These are phyloP conservation scores for Lasioglossum lativentre DNA, from an alignment of 2,888 invertebrate genomes.

Conservation along the genomic window DNA sequence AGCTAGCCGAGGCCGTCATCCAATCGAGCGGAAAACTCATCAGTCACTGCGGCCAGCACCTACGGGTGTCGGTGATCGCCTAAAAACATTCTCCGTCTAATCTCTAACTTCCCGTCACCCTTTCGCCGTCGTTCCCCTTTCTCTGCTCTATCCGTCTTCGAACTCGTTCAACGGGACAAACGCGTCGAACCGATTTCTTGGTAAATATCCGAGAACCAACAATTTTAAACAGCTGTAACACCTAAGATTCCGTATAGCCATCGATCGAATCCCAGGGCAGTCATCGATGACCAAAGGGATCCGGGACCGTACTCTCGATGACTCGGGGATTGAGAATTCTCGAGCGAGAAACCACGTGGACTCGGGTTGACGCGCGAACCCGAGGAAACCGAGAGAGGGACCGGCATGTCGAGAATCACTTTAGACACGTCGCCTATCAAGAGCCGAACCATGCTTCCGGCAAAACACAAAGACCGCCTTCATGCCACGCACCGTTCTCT, in stretches of 20 bases:
- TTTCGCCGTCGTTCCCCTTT: slow-evolving; percentile 23
- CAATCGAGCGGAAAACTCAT: slow-evolving; percentile 78
- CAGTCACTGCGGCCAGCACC: slow-evolving; percentile 70
- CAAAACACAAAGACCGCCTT: slow-evolving; percentile 81
- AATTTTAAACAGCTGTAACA: background rate
- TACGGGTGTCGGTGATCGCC: slow-evolving; percentile 60
- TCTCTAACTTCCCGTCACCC: slow-evolving; percentile 56
- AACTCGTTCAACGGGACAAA: background rate
- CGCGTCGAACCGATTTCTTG: background rate
- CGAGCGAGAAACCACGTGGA: slow-evolving; percentile 4
- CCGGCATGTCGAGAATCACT: slow-evolving; percentile 55
- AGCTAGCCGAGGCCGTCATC: slow-evolving; percentile 65
- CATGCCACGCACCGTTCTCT: slow-evolving; percentile 69
- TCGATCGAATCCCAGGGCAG: background rate
- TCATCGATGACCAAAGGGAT: background rate
- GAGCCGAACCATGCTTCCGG: slow-evolving; percentile 82
- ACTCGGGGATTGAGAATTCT: background rate
- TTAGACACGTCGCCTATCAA: slow-evolving; percentile 74
- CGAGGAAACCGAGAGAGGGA: slow-evolving; percentile 53
- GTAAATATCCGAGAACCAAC: background rate
- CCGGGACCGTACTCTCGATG: background rate
- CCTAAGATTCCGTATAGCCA: too few species aligned
- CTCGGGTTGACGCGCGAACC: slow-evolving; percentile 34
- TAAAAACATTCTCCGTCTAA: slow-evolving; percentile 68
- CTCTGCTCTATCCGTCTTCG: slow-evolving; percentile 12